Percentiles rank a stretch among this genome's conserved stretches.
These are phyloP conservation scores for Agrotis clavis DNA, from an alignment of 2,888 invertebrate species.

Conservation along the genomic window DNA sequence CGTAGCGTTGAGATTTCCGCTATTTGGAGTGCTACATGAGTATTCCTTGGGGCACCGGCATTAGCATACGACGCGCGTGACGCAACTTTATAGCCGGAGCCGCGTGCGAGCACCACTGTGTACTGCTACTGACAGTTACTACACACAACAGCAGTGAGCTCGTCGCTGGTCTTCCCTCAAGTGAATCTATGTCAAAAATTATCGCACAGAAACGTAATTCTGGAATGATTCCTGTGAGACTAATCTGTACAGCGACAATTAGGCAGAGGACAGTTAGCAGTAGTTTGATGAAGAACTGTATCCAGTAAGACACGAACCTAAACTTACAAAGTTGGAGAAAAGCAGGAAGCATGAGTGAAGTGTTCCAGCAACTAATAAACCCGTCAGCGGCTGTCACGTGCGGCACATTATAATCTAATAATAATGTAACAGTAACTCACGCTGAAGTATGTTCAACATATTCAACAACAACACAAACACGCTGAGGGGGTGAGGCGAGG, in stretches of 20 bases:
- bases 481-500: not conserved
- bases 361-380: not conserved
- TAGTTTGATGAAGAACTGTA: not conserved
- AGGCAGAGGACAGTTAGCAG: not conserved
- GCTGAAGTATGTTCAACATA: slow-evolving; percentile 3
- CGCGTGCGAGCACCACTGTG: not conserved
- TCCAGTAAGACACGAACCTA: not conserved
- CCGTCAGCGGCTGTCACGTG: slow-evolving; percentile 1
- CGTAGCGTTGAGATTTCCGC: slow-evolving; percentile 41
- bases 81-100: slow-evolving; percentile 8
- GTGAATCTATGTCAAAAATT: too few relatives aligned
- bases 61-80: slow-evolving; percentile 60
- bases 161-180: not conserved
- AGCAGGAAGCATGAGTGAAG: not conserved
- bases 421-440: slow-evolving; percentile 5
- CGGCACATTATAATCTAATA: not conserved
- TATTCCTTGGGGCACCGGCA: slow-evolving; percentile 37
- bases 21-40: slow-evolving; percentile 38
- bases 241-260: not conserved
- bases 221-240: too few relatives aligned
- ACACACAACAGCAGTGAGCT: not conserved
- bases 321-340: not conserved
- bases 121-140: not conserved
- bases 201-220: too few relatives aligned
- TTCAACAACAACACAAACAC: slow-evolving; percentile 1